Percentiles rank a stretch among this genome's conserved stretches.
Conservation (phyloP, 2,113 vertebrate species). For the Pseudopodoces humilis region DNA sequence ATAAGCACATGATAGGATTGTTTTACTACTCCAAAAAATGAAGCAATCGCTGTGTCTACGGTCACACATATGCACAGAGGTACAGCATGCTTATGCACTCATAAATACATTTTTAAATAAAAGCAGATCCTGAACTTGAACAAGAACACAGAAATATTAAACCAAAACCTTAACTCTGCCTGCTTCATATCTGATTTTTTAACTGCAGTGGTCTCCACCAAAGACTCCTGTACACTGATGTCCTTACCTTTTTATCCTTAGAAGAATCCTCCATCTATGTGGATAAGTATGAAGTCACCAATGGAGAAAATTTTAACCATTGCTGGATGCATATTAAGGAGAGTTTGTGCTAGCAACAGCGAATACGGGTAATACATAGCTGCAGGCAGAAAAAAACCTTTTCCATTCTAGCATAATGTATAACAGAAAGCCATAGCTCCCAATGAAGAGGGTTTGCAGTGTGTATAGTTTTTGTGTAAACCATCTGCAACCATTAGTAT, state of each 20-base stretch:
- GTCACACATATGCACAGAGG: not conserved
- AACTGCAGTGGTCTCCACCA: not conserved
- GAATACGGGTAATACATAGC: not conserved
- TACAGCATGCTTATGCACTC: not conserved
- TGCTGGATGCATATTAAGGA: not conserved
- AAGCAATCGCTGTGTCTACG: not conserved
- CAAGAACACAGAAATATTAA: not conserved
- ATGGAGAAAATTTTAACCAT: constrained; percentile 26
- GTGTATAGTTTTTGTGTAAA: constrained; percentile 3
- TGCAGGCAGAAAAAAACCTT: not conserved
- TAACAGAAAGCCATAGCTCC: constrained; percentile 4
- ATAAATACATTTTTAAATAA: not conserved
- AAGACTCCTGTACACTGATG: not conserved
- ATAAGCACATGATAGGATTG: not conserved
- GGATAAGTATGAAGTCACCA: not conserved
- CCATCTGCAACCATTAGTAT: constrained; percentile 32
- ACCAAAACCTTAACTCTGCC: not conserved
- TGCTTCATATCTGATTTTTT: not conserved
- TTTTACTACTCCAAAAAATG: not conserved
- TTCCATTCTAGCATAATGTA: not conserved
- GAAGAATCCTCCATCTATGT: not conserved
- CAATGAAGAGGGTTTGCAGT: constrained; percentile 5
- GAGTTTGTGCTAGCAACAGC: not conserved
- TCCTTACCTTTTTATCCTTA: constrained; percentile 3
- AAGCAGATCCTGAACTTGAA: not conserved